Conservation (phyloP, 2,113 vertebrate genomes). For the Riparia riparia region DNA sequence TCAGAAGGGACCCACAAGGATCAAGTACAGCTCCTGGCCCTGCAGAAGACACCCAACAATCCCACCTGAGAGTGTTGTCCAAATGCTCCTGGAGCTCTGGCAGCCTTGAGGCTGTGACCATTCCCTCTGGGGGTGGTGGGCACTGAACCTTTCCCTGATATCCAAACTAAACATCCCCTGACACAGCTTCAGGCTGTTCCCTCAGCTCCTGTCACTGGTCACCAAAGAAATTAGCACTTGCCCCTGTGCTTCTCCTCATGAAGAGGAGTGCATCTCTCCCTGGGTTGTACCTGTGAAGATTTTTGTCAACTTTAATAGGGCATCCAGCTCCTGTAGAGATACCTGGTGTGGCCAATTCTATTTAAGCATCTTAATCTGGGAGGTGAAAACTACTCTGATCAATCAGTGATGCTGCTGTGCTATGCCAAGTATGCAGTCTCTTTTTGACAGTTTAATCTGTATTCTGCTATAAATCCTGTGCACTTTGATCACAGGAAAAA, state of each 20-base stretch:
- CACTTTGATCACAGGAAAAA: neutral
- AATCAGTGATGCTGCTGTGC: neutral
- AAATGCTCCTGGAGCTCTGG: neutral
- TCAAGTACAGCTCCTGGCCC: fast-evolving
- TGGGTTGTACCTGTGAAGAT: neutral
- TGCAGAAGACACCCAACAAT: neutral
- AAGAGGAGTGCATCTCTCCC: neutral
- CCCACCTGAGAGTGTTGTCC: neutral
- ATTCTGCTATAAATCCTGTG: neutral
- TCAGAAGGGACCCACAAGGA: neutral
- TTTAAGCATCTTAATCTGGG: neutral
- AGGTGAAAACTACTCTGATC: neutral
- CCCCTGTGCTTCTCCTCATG: neutral
- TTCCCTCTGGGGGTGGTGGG: neutral
- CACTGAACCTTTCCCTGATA: neutral
- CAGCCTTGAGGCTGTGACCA: neutral
- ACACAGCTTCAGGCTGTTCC: neutral
- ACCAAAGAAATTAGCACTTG: neutral
- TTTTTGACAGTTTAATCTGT: neutral
- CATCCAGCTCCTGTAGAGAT: neutral
- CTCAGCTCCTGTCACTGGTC: neutral
- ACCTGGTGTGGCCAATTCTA: neutral
- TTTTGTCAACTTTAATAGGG: neutral
- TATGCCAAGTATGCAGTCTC: neutral
- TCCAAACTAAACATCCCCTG: neutral